Conservation (phyloP, 2,113 vertebrate genomes). For the Siniperca knerii region DNA sequence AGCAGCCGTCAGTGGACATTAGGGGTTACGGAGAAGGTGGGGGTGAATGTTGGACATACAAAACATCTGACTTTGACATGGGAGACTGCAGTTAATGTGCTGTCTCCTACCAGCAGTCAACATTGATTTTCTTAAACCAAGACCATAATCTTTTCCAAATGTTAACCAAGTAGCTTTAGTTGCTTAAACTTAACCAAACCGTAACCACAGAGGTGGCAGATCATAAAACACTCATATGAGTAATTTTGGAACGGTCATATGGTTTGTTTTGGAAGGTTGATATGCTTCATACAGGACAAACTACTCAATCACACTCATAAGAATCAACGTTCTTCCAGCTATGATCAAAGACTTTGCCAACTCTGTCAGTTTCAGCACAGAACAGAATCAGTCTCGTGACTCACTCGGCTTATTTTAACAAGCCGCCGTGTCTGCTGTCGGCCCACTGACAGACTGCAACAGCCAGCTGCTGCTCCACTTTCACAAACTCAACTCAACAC, state of each 20-base stretch:
- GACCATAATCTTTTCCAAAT: background rate
- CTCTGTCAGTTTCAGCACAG: background rate
- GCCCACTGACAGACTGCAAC: slow-evolving; percentile 36
- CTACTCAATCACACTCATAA: background rate
- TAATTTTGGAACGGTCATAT: background rate
- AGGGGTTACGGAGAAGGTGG: background rate
- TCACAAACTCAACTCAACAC: background rate
- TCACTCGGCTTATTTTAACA: slow-evolving; percentile 29
- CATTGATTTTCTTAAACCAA: background rate
- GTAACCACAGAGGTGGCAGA: background rate
- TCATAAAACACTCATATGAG: background rate
- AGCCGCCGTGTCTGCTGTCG: slow-evolving; percentile 5
- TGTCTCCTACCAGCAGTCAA: background rate
- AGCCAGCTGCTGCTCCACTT: slow-evolving; percentile 43
- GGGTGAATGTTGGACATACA: background rate
- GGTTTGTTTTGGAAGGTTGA: background rate
- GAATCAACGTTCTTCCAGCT: background rate
- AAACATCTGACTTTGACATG: background rate
- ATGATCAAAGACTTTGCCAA: accelerated
- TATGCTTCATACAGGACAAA: background rate
- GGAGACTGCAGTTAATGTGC: background rate
- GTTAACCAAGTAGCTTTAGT: background rate
- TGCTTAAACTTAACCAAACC: background rate
- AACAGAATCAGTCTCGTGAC: background rate
- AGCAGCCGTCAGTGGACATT: too few species aligned